phyloP scores from a whole-genome alignment of 2,797 vertebrate species.

The Psittacula echo region DNA sequence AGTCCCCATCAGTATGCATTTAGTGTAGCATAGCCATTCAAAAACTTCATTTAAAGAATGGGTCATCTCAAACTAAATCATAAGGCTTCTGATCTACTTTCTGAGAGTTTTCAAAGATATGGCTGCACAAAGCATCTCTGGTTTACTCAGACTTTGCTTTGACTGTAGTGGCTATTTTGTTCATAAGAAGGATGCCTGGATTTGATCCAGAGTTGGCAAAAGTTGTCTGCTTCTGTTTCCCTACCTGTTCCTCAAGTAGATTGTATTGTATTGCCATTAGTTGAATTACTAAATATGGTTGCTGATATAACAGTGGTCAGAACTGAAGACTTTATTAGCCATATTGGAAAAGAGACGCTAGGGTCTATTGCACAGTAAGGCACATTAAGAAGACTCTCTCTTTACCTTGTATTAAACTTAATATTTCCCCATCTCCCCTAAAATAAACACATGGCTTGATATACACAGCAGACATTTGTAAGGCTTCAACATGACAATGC shows the following conservation, averaged over 20 bases:
- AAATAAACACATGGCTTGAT: not conserved
- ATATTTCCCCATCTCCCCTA: not conserved
- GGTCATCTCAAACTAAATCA: not conserved
- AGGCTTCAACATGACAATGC: not conserved
- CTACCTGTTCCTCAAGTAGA: not conserved
- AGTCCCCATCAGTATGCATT: not conserved
- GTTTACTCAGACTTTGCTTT: not conserved
- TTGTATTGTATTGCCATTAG: not conserved
- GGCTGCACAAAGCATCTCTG: not conserved
- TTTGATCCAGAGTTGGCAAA: not conserved
- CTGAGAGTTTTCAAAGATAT: not conserved
- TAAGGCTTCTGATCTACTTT: not conserved
- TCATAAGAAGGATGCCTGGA: not conserved
- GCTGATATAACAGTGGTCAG: not conserved
- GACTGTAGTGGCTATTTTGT: not conserved
- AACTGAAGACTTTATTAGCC: not conserved
- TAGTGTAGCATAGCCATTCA: not conserved
- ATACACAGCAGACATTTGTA: not conserved
- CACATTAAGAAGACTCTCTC: not conserved
- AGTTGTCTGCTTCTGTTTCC: not conserved
- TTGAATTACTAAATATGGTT: not conserved
- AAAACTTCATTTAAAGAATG: not conserved
- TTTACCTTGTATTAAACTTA: not conserved
- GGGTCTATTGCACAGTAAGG: not conserved
- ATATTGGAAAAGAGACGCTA: not conserved